These are phyloP conservation scores for Ceratina calcarata DNA, from an alignment of 1,140 invertebrate genomes.

Conservation along the genomic window DNA sequence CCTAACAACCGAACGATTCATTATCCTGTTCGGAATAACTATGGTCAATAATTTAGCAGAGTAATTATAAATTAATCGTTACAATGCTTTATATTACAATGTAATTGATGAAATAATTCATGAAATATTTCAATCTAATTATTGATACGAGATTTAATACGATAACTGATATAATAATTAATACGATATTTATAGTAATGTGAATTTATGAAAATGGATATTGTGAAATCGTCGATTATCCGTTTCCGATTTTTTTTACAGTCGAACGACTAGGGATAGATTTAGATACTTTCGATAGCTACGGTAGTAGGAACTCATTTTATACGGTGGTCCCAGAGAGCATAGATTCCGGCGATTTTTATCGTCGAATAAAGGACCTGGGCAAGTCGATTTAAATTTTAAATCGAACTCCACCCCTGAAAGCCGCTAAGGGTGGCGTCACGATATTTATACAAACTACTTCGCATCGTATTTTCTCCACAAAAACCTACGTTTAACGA, in stretches of 20 bases:
- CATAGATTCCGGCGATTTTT: conserved; percentile 1
- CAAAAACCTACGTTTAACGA: background rate
- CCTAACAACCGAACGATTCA: too few relatives aligned
- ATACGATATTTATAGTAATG: too few relatives aligned
- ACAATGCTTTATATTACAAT: too few relatives aligned
- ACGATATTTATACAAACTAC: background rate
- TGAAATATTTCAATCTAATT: too few relatives aligned
- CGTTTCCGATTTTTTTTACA: background rate
- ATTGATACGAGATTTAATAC: too few relatives aligned
- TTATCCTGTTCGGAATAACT: too few relatives aligned
- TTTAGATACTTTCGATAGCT: background rate
- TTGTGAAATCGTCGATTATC: too few relatives aligned
- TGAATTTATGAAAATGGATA: too few relatives aligned
- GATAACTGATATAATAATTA: too few relatives aligned
- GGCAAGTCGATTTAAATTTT: conserved; percentile 17
- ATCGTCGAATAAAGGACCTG: background rate
- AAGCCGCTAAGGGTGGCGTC: background rate
- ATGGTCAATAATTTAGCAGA: too few relatives aligned
- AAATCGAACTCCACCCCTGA: conserved; percentile 9
- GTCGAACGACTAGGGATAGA: background rate
- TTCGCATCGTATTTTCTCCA: background rate
- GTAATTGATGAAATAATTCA: too few relatives aligned
- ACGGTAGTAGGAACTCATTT: background rate
- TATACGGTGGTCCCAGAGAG: background rate
- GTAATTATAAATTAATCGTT: too few relatives aligned